Evolutionary conservation across 2,113 vertebrate species (phyloP), one percentile per base, ranked within the genome.

Genomic region (Clarias batrachus): DNA sequence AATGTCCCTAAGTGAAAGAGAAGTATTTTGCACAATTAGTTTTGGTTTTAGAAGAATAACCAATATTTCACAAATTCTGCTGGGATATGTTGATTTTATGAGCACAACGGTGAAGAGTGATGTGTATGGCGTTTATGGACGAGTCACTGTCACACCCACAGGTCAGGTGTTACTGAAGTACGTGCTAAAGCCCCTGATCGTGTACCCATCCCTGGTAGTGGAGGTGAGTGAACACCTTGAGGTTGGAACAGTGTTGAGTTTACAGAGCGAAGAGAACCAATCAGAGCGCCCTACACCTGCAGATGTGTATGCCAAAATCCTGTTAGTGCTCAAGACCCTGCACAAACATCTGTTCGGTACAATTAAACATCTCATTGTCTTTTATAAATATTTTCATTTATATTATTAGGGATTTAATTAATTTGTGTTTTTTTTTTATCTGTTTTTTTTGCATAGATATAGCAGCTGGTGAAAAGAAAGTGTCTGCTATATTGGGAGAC

Each of bases 151-250:
- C 82, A 3, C 41, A 57, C 4, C 1, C 11, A 33, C 92, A 99
- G 98, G 97, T 84, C 97, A 97, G 82, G 87, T 97, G 80, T 90
- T 99, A 90, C 87, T 99, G 92, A 98, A 97, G 84, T 94, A 95
- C 90, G 89, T 99, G 90, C 91, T 99, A 85, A 97, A 95, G 93
- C 98, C 98, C 0, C 82, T 99, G 92, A 94, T 97, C 62, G 91
- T 91, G 0, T 94, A 94, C 85, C 94, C 96, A 0, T 95, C 95
- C 0, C 92, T 99, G 87, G 90, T 91, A 23, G 91, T 95, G 90
- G 94, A 90, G 0, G 88, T 95, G 56, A 82, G 89, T 3, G 96
- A 97, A 91, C 94, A 95, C 1, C 93, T 93, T 54, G 87, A 92
- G 0, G 92, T 95, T 6, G 90, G 88, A 4, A 92, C 93, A 68